A percentile compares a stretch with the other conserved stretches of the same genome.
These are phyloP conservation scores for Leptothorax acervorum DNA, from an alignment of 2,888 invertebrate species.

Conservation along the genomic window DNA sequence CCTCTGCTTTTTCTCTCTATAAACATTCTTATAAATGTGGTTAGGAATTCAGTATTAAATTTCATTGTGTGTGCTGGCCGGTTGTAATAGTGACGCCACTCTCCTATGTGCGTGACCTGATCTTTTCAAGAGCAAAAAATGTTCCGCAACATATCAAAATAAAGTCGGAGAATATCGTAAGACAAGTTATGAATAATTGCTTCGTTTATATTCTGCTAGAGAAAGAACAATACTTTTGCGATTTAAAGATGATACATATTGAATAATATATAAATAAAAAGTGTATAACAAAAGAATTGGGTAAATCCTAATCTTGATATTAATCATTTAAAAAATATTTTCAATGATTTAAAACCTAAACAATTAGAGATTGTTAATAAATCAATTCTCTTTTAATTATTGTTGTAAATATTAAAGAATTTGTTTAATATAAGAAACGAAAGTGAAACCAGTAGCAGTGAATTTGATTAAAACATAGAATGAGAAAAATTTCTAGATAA, in stretches of 20 bases:
- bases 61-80: conserved; percentile 26
- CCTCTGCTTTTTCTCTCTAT: conserved; percentile 55
- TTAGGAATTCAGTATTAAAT: conserved; percentile 34
- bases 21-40: conserved; percentile 20
- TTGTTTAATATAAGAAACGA: neutral
- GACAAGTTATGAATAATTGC: conserved; percentile 30
- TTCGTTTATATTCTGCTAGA: neutral
- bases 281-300: neutral
- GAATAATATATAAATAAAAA: neutral
- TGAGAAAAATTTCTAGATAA: neutral
- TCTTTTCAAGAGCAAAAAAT: conserved; percentile 40
- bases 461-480: neutral
- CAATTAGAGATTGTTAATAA: neutral
- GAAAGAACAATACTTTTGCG: neutral
- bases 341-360: neutral
- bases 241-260: neutral
- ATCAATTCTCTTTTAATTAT: neutral
- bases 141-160: conserved; percentile 4
- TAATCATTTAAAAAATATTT: neutral
- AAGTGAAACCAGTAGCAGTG: neutral
- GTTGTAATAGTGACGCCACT: neutral
- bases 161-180: conserved; percentile 31
- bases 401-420: neutral
- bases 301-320: neutral
- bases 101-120: neutral